phyloP scores from a whole-genome alignment of 2,113 vertebrate genomes.

The Lophura nycthemera region DNA sequence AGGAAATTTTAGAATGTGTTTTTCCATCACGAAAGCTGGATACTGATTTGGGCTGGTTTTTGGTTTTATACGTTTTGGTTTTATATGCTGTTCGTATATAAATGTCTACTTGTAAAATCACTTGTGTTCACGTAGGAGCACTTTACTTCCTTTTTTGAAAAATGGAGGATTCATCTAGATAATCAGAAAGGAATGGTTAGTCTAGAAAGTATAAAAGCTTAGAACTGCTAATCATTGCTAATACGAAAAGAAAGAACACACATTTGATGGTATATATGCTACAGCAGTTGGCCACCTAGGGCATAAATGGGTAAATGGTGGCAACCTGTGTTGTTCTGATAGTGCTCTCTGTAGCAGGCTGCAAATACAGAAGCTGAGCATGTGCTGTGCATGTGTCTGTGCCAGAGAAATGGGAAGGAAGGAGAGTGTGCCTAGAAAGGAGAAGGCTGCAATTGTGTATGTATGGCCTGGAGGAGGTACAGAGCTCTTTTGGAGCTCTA shows the following conservation, averaged over 20 bases:
- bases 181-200: not conserved
- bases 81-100: not conserved
- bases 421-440: no score
- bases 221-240: not conserved
- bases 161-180: not conserved
- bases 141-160: not conserved
- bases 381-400: fast-evolving
- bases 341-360: not conserved
- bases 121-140: not conserved
- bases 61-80: not conserved
- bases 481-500: not conserved
- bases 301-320: not conserved
- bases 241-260: not conserved
- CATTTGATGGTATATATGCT: not conserved
- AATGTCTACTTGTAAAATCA: not conserved
- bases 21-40: not conserved
- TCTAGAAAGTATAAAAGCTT: not conserved
- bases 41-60: not conserved
- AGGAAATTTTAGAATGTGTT: not conserved
- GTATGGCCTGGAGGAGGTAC: not conserved
- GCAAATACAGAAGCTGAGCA: not conserved
- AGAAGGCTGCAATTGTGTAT: not conserved
- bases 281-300: not conserved
- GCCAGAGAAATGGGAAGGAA: not conserved
- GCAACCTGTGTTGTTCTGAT: not conserved